Base-by-base conservation (phyloP, 1,140 invertebrate species). In the Drosophila ercepeae region DNA sequence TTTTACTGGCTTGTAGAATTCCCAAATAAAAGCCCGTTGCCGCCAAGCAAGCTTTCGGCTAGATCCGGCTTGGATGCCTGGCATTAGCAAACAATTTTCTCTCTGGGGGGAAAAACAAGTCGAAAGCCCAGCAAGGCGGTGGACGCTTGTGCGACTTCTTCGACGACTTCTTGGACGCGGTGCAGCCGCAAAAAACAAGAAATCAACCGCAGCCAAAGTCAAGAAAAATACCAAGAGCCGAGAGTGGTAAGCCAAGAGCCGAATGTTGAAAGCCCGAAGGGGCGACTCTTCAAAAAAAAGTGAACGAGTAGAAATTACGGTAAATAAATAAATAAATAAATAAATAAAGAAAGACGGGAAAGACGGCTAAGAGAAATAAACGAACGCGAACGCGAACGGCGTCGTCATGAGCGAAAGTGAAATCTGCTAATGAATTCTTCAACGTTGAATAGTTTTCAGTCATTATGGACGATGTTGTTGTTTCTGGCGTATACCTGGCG, bases 361-460 rank as follows among this genome's bases (percentile, higher is more conserved):
- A 67, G 59, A 65, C 29, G 27, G 50, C 53, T 29, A 72, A 54
- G 75, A 79, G 72, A 86, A 86, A 84, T 58, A 63, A 77, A 60
- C 82, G 57, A 86, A 65, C 79, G 64, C 82, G 57, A 86, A 65
- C 79, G 74, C 46, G 11, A 51, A 48, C 41, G 71, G 18, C 64
- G 70, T 78, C 81, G 82, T 88, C 88, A 90, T 90, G 77, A 90
- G 89, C 89, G 88, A 90, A 90, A 90, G 88, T 90, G 88, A 90
- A 90, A 90, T 90, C 89, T 89, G 89, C 83, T 90, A 90, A 90
- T 90, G 89, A 90, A 90, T 90, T 90, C 88, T 90, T 90, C 88
- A 90, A 83, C 88, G 88, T 90, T 90, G 88, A 90, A 90, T 90
- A 90, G 88, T 90, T 90, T 89, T 88, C 88, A 90, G 88, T 90